phyloP scores from a whole-genome alignment of 2,113 vertebrate genomes.

The Scytalopus superciliaris region DNA sequence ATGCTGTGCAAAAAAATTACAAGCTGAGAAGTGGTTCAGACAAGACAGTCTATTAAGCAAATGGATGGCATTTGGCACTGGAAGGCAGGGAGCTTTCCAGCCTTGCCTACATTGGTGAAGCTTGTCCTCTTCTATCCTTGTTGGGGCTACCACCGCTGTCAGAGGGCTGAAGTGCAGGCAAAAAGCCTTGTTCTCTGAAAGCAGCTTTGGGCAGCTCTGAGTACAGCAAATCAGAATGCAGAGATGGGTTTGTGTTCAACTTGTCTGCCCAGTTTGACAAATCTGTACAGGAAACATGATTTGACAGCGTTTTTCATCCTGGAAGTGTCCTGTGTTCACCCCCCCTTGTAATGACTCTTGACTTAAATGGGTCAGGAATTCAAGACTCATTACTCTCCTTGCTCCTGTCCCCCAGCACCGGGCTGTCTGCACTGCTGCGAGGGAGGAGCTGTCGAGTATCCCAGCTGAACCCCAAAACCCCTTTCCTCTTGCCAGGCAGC shows the following conservation, averaged over 20 bases:
- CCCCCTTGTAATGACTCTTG: constrained; percentile 19
- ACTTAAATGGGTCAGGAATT: constrained; percentile 56
- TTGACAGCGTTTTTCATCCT: constrained; percentile 29
- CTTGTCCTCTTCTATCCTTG: neutral
- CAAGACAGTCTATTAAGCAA: neutral
- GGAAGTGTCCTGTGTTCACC: neutral
- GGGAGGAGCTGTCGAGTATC: neutral
- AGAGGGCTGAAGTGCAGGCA: neutral
- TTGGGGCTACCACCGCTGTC: neutral
- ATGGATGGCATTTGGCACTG: neutral
- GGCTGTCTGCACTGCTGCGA: neutral
- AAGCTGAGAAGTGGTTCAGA: neutral
- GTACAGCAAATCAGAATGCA: neutral
- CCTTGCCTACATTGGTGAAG: neutral
- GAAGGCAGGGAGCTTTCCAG: neutral
- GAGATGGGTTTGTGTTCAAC: neutral
- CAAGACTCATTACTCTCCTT: neutral
- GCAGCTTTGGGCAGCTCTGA: neutral
- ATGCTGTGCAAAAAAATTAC: neutral
- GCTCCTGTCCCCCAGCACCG: neutral
- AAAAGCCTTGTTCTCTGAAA: neutral
- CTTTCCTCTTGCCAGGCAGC: neutral
- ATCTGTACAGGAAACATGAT: neutral
- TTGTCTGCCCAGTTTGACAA: neutral
- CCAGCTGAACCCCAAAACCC: neutral